Conservation (phyloP, 2,113 vertebrate genomes). For the Myxocyprinus asiaticus region DNA sequence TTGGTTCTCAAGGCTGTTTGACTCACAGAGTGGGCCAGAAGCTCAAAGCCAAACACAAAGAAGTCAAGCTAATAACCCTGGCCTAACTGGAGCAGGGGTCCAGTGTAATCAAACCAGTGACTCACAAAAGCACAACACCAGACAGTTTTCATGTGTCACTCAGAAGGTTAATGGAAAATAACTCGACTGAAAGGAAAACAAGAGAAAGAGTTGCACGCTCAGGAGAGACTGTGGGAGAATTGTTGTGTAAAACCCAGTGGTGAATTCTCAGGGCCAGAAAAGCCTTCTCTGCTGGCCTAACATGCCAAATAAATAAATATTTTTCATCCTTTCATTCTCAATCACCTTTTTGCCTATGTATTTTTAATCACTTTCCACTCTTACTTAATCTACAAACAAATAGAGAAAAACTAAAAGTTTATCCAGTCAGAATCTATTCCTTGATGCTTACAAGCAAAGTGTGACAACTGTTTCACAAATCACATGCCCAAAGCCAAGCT, state of each 20-base stretch:
- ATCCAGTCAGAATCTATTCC: no score
- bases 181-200: constrained; percentile 33
- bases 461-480: no score
- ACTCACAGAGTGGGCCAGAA: constrained; percentile 19
- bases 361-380: no score
- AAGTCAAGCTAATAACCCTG: constrained; percentile 38
- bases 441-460: no score
- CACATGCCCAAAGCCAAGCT: no score
- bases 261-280: no score
- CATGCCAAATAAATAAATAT: no score
- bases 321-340: no score
- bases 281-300: no score
- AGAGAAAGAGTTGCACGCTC: constrained; percentile 19
- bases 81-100: constrained; percentile 15
- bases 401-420: no score
- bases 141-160: constrained; percentile 43
- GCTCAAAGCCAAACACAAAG: constrained; percentile 22
- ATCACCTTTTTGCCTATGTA: no score
- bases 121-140: constrained; percentile 39
- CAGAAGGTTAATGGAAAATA: constrained; percentile 55
- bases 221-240: constrained; percentile 9
- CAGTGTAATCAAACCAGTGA: constrained; percentile 47
- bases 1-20: constrained; percentile 20
- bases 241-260: constrained; percentile 24
- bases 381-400: no score